phyloP scores from a whole-genome alignment of 2,888 invertebrate species.

The Orchesellides sinensis region DNA sequence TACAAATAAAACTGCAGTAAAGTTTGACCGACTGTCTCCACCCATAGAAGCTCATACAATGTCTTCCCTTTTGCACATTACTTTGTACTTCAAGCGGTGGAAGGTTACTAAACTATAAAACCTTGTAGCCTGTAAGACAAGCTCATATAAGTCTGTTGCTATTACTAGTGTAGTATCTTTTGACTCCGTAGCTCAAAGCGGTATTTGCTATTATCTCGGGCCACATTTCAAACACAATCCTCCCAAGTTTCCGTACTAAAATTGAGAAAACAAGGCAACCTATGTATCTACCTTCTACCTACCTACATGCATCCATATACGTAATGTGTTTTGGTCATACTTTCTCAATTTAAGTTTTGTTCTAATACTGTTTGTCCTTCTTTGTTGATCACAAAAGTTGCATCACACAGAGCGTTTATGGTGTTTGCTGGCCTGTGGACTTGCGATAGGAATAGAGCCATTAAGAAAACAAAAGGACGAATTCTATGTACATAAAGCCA shows the following conservation, averaged over 20 bases:
- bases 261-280: not conserved
- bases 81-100: no score
- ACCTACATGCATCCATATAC: no score
- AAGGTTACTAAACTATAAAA: constrained; percentile 46
- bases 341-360: constrained; percentile 34
- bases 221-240: constrained; percentile 52
- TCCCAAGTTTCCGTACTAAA: not conserved
- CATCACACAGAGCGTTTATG: not conserved
- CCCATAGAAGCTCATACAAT: no score
- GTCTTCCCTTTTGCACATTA: no score
- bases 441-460: constrained; percentile 61
- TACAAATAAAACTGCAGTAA: constrained; percentile 47
- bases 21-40: constrained; percentile 19
- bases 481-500: constrained; percentile 16
- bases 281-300: not conserved
- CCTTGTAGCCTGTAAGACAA: not conserved
- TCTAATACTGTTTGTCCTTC: constrained; percentile 23
- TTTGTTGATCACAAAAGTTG: constrained; percentile 28
- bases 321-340: no score
- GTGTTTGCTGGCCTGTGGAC: constrained; percentile 46
- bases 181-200: constrained; percentile 39
- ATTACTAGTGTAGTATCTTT: constrained; percentile 8
- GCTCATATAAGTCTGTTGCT: constrained; percentile 11
- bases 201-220: constrained; percentile 58
- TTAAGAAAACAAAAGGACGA: constrained; percentile 64